phyloP scores from a whole-genome alignment of 2,797 vertebrate species.

The Balearica regulorum region DNA sequence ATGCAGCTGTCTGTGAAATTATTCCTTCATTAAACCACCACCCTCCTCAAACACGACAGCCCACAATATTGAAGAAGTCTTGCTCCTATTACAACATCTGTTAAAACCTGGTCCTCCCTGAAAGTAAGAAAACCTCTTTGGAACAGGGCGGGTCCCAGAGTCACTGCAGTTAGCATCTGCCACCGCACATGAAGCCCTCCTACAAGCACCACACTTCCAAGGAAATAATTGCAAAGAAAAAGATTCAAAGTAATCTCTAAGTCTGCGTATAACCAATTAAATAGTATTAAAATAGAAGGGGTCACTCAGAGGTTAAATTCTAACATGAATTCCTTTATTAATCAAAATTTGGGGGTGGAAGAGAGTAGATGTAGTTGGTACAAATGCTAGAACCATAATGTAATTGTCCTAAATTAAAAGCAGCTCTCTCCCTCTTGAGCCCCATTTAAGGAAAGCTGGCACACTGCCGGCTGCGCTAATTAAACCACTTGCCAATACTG shows the following conservation, averaged over 20 bases:
- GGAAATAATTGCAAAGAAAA: constrained; percentile 18
- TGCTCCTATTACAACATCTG: background rate
- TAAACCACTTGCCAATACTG: background rate
- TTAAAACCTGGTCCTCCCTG: background rate
- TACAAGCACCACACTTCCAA: constrained; percentile 1
- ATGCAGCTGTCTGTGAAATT: background rate
- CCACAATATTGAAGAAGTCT: background rate
- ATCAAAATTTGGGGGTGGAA: background rate
- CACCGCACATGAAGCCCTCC: constrained; percentile 9
- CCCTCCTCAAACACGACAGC: background rate
- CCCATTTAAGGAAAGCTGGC: background rate
- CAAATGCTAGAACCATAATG: background rate
- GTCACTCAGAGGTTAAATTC: constrained; percentile 39
- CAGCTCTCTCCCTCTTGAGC: background rate
- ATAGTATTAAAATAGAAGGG: background rate
- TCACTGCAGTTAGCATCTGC: background rate
- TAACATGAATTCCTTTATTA: constrained; percentile 32
- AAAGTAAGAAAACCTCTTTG: constrained; percentile 12
- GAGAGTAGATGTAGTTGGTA: background rate
- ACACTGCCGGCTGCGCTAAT: background rate
- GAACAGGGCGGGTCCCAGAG: background rate
- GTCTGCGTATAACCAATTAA: constrained; percentile 4
- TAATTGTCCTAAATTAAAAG: background rate
- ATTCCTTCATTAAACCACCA: background rate
- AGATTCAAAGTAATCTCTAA: background rate